These are phyloP conservation scores for Gila orcuttii DNA, from an alignment of 2,113 vertebrate species.

Conservation along the genomic window DNA sequence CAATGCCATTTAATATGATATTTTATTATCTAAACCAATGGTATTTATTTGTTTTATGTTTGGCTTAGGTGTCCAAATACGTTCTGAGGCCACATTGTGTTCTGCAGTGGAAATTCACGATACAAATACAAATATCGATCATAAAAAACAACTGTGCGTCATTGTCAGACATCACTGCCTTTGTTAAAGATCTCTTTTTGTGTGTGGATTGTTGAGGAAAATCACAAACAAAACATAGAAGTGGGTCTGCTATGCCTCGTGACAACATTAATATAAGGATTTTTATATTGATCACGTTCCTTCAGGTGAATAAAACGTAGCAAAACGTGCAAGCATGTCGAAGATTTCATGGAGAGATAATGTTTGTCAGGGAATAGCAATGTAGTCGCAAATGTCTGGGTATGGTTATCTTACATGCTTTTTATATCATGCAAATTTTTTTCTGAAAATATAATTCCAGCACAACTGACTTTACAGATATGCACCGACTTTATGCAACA, in stretches of 20 bases:
- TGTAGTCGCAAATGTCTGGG: neutral
- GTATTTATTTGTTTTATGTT: neutral
- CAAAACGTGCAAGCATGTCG: neutral
- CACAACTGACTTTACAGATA: neutral
- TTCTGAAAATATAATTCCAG: neutral
- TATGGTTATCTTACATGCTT: neutral
- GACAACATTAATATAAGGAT: neutral
- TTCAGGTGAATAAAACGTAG: neutral
- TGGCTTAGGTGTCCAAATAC: neutral
- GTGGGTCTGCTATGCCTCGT: neutral
- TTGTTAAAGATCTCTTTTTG: neutral
- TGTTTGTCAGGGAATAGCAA: neutral
- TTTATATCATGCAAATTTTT: neutral
- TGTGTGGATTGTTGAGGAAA: neutral
- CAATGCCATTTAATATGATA: neutral
- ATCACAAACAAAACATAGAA: neutral
- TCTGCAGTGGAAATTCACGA: neutral
- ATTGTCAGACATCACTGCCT: neutral
- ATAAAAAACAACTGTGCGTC: neutral
- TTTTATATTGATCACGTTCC: neutral
- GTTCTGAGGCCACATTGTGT: neutral
- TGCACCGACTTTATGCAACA: neutral
- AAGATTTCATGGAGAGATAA: neutral
- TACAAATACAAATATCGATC: neutral
- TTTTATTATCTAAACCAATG: neutral